These are phyloP conservation scores for Ochotona curzoniae DNA, from an alignment of 2,113 vertebrate species.

Conservation along the genomic window DNA sequence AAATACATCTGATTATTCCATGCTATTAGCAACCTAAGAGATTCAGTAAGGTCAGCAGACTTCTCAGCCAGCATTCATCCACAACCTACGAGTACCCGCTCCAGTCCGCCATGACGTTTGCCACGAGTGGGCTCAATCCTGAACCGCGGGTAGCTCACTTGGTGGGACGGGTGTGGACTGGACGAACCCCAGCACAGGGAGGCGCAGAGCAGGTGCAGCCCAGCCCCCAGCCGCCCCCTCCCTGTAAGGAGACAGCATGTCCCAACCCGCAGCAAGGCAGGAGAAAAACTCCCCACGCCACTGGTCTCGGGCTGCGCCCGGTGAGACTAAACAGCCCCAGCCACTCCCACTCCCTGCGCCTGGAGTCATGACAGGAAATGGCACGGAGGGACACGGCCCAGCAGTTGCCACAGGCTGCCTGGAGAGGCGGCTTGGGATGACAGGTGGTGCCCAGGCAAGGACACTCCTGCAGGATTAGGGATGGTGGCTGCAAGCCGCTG, in stretches of 20 bases:
- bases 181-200: neutral
- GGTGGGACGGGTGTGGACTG: neutral
- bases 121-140: neutral
- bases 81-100: neutral
- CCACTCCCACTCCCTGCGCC: neutral
- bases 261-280: neutral
- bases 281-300: neutral
- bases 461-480: neutral
- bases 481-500: neutral
- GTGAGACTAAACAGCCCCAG: too few species aligned
- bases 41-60: neutral
- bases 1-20: neutral
- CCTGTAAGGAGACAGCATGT: neutral
- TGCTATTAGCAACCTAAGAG: neutral
- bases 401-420: neutral
- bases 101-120: neutral
- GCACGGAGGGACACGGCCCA: neutral
- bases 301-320: neutral
- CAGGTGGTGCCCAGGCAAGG: too few species aligned
- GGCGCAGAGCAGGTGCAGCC: rapidly evolving
- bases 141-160: neutral
- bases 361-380: neutral
- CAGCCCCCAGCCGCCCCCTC: neutral
- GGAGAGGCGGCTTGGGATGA: neutral
- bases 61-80: neutral